Conservation (phyloP, 2,888 invertebrate genomes). For the Drosophila demipolita region DNA sequence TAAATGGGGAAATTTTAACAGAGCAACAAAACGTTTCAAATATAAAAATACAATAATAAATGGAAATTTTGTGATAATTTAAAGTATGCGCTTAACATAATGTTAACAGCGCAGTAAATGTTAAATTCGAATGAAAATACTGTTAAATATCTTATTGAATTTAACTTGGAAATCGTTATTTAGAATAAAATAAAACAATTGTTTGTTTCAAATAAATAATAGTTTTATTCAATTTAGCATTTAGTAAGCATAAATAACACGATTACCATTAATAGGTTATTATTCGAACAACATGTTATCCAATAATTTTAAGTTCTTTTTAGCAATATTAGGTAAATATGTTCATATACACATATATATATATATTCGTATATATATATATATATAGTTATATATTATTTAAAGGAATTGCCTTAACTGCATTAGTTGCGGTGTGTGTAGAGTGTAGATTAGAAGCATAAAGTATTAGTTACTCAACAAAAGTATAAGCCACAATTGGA, state of each 20-base stretch:
- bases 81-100: not conserved
- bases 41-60: not conserved
- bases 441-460: slow-evolving; percentile 40
- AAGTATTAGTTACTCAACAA: slow-evolving; percentile 35
- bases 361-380: not conserved
- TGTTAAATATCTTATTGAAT: not conserved
- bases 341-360: slow-evolving; percentile 50
- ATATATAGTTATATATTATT: slow-evolving; percentile 41
- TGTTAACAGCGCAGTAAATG: not conserved
- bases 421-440: slow-evolving; percentile 33
- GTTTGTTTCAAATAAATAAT: slow-evolving; percentile 44
- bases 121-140: not conserved
- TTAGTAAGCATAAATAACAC: slow-evolving; percentile 68
- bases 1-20: slow-evolving; percentile 42
- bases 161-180: not conserved
- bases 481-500: slow-evolving; percentile 72
- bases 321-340: slow-evolving; percentile 46
- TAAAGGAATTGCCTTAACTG: slow-evolving; percentile 36
- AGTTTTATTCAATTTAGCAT: slow-evolving; percentile 66
- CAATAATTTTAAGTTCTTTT: slow-evolving; percentile 8
- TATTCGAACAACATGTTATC: slow-evolving; percentile 32
- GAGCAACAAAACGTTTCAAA: not conserved
- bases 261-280: slow-evolving; percentile 19
- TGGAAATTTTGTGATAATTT: not conserved
- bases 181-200: not conserved